Conservation (phyloP, 2,113 vertebrate species). For the Eulemur rufifrons region DNA sequence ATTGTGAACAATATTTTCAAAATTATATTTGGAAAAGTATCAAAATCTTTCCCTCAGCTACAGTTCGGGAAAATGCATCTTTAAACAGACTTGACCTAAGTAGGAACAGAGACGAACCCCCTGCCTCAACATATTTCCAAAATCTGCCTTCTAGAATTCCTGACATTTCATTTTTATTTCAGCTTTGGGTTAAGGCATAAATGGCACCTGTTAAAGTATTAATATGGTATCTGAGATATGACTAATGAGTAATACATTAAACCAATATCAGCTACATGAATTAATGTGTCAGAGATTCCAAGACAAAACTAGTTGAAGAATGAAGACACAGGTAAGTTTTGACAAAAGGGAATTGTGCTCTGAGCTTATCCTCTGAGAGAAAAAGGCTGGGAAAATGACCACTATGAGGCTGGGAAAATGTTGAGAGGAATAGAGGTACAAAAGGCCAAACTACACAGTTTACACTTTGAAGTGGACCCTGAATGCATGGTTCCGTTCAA, state of each 20-base stretch:
- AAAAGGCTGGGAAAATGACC: not conserved
- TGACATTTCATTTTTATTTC: not conserved
- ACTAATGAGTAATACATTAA: not conserved
- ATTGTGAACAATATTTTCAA: not conserved
- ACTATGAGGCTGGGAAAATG: not conserved
- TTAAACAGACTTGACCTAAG: not conserved
- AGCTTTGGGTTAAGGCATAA: not conserved
- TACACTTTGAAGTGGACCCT: not conserved
- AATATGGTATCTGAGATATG: not conserved
- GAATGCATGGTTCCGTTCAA: not conserved
- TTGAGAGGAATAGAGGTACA: not conserved
- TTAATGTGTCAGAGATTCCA: not conserved
- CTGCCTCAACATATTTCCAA: not conserved
- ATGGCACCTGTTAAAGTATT: not conserved
- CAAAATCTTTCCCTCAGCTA: not conserved
- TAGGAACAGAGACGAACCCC: not conserved
- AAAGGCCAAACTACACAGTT: not conserved
- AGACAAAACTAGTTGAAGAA: not conserved
- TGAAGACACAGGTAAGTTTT: not conserved
- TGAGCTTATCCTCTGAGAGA: not conserved
- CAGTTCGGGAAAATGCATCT: not conserved
- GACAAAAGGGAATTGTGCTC: not conserved
- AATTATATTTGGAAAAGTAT: constrained; percentile 25
- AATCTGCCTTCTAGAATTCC: not conserved
- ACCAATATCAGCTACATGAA: not conserved